Base-by-base conservation (phyloP, 2,888 invertebrate genomes). In the Lycaena phlaeas region DNA sequence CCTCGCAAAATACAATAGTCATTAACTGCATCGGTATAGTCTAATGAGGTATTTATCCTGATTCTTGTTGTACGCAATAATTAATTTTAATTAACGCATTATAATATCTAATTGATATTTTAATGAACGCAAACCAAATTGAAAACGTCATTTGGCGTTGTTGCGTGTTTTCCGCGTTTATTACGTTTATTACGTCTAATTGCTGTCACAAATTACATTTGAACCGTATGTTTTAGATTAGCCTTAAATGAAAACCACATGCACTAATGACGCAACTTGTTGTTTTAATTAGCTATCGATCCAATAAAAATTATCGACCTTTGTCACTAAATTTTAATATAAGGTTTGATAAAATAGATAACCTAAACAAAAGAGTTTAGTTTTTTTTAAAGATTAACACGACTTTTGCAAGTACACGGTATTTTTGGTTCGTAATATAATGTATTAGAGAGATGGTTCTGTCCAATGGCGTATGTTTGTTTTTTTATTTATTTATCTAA, bases 201-300 rank as follows among this genome's bases (percentile, higher is more conserved):
- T 40, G 40, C 26, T 40, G 40, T 26, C 40, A 26, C 40, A 34
- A 40, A 31, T 26, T 26, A 31, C 31, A 31, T 40, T 27, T 31
- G 25, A 40, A 40, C 31, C 26, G 40, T 31, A 31, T 40, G 26
- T 26, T 40, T 26, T 31, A 40, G 40, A 40, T 40, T 40, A 40
- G 31, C 26, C 14, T 42, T 44, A 38, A 39, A 48, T 42, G 44
- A 42, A 40, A 37, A 48, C 45, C 46, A 34, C 45, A 49, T 38
- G 41, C 43, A 45, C 49, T 50, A 48, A 51, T 53, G 42, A 46
- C 37, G 39, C 18, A 12, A 14, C 38, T n/a, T 34, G 34, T 18
- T 34, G 34, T 34, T 22, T 22, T 9, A 22, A 22, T 22, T 34
- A 34, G 17, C 34, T 6, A 34, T 34, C 34, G 34, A 34, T 34